Conservation (phyloP, 2,113 vertebrate genomes). For the Fulmarus glacialis region DNA sequence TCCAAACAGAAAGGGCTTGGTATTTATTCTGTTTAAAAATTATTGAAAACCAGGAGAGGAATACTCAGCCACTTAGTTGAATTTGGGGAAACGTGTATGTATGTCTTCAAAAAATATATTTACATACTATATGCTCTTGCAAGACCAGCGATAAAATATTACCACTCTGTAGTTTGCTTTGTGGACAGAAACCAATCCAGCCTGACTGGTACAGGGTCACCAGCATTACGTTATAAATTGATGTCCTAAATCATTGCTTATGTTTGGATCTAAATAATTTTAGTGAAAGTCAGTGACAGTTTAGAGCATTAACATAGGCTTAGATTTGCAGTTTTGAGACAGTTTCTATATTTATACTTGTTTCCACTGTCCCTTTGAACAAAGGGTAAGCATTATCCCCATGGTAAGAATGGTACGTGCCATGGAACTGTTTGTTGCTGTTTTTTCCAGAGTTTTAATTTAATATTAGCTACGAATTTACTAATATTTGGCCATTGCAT, state of each 20-base stretch:
- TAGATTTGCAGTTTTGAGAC: slow-evolving; percentile 65
- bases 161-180: slow-evolving; percentile 19
- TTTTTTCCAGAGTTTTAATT: slow-evolving; percentile 66
- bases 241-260: slow-evolving; percentile 58
- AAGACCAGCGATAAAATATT: slow-evolving; percentile 43
- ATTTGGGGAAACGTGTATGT: not conserved
- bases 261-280: slow-evolving; percentile 61
- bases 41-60: slow-evolving; percentile 5
- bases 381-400: slow-evolving; percentile 36
- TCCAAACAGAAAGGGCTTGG: slow-evolving; percentile 20
- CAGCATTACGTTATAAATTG: slow-evolving; percentile 60
- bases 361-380: slow-evolving; percentile 55
- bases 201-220: slow-evolving; percentile 62
- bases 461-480: slow-evolving; percentile 59
- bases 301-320: slow-evolving; percentile 70
- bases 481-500: slow-evolving; percentile 62
- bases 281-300: slow-evolving; percentile 54
- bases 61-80: not conserved
- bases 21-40: slow-evolving; percentile 66
- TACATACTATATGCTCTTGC: not conserved
- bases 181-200: slow-evolving; percentile 36
- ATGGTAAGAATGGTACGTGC: slow-evolving; percentile 35
- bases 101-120: not conserved
- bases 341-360: slow-evolving; percentile 69
- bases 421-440: slow-evolving; percentile 52